Evolutionary conservation across 2,113 vertebrate species (phyloP).

Genomic region (Symphodus melops): DNA sequence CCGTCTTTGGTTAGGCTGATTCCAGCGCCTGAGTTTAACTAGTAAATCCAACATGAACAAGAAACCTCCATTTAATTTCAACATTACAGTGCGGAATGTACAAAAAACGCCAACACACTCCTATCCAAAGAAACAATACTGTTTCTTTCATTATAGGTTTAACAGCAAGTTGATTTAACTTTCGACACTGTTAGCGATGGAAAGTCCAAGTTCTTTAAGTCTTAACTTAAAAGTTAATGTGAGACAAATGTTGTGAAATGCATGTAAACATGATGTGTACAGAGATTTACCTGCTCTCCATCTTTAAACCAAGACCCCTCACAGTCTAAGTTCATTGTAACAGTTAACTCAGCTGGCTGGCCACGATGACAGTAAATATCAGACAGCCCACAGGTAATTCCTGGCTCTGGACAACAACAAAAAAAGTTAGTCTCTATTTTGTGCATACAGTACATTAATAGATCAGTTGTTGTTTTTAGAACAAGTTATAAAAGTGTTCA

Average conservation of each 20-base stretch:
- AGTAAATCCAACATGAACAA: constrained; percentile 11
- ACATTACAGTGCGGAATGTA: too few species aligned
- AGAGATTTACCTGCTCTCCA: constrained; percentile 80
- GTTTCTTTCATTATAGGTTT: too few species aligned
- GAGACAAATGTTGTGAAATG: neutral
- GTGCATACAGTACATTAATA: neutral
- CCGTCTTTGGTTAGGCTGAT: constrained; percentile 78
- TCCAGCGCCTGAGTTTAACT: constrained; percentile 79
- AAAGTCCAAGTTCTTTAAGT: too few species aligned
- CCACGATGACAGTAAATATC: constrained; percentile 77
- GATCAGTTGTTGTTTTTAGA: neutral
- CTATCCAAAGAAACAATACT: too few species aligned
- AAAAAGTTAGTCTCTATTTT: constrained; percentile 16
- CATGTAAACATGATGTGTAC: neutral
- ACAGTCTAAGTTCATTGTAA: constrained; percentile 75
- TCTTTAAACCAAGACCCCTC: constrained; percentile 86
- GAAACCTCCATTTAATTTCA: neutral
- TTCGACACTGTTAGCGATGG: too few species aligned
- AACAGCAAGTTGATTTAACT: too few species aligned
- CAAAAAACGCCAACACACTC: neutral
- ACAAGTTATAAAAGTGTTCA: neutral
- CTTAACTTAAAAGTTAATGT: too few species aligned
- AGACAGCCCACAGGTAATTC: constrained; percentile 79
- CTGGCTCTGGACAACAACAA: constrained; percentile 57
- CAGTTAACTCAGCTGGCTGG: constrained; percentile 74